Base-by-base conservation (phyloP, 2,113 vertebrate species). In the Otis tarda region DNA sequence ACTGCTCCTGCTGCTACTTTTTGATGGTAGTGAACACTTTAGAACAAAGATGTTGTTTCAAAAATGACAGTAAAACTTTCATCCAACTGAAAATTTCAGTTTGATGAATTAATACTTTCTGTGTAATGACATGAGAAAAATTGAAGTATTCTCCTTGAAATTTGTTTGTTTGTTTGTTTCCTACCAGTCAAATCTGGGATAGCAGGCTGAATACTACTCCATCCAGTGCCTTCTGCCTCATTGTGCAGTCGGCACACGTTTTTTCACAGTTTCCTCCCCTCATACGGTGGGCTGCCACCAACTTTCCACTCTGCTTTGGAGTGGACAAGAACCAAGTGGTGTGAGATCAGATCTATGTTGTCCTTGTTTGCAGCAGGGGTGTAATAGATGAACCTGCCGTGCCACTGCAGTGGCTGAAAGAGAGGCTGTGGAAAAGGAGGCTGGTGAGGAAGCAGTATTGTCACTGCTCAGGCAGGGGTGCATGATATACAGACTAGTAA, bases 261-360 rank as follows among this genome's bases (percentile, higher is more conserved):
- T 69, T 39, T 70, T 63, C 28, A 52, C 61, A 45, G 49, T 49
- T 30, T 49, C 27, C 21, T 57, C 37, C 50, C 25, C 56, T 76
- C 0, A 0, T 39, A 6, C 0, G 0, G 30, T 0, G 1, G 23
- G 19, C 39, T 68, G 25, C 39, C 31, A 28, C 33, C 12, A 43
- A 21, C 47, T 63, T 89, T 57, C 35, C 0, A 0, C 20, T 85
- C 18, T 7, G 4, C 10, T 21, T 52, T 21, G 45, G 16, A 37
- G 18, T 0, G 1, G 18, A 35, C 14, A 35, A 68, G 39, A 74
- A 15, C 14, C 1, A 3, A 33, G 22, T 69, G 14, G 14, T 41
- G 11, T 71, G 18, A 41, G 11, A 28, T 87, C 20, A 45, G 31
- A 17, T 30, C 14, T 39, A 1, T 14, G 9, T 25, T 75, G n/a